Evolutionary conservation across 2,797 vertebrate species (phyloP), one percentile per base, ranked within the genome.

Genomic region (Peromyscus attwateri): DNA sequence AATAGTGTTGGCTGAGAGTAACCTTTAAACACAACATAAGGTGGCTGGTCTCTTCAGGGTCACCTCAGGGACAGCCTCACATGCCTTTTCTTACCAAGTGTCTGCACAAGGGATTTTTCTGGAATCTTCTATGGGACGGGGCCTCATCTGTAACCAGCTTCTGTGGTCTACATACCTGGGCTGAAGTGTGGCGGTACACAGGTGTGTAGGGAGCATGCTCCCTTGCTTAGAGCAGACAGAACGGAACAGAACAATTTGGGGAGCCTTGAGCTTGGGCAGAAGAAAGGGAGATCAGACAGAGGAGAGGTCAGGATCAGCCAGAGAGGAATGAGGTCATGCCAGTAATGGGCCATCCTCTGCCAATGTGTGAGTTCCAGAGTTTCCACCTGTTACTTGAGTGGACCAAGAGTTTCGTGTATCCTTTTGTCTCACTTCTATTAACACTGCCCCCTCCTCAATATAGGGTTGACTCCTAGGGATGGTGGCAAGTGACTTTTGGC

Each of bases 371-470:
- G 1, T 14, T 77, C 73, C 62, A 10, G 34, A 11, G 37, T 40
- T 31, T 19, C 27, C 6, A 8, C 62, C 17, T 23, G 37, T 19
- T 14, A 60, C 29, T 23, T 40, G 40, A 34, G 31, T 34, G n/a
- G 57, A 34, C 62, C 62, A 77, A 31, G 16, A 0, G 8, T 60
- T 93, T 95, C 37, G 80, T n/a, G 4, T 3, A 16, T 31, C 60
- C 27, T 25, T 3, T 23, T 13, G 17, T 1, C 91, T 95, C n/a
- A 21, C 76, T 3, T 4, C 1, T 6, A 6, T 43, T 83, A 73
- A n/a, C 4, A 17, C 12, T 66, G 82, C 49, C 40, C 85, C 57
- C 10, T 0, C 0, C 11, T 55, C 55, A 37, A n/a, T 34, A 34
- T 7, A 64, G 4, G n/a, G 34, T 71, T 79, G 66, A 85, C 49